phyloP scores from a whole-genome alignment of 2,888 invertebrate genomes.

The Heteropelma amictum region DNA sequence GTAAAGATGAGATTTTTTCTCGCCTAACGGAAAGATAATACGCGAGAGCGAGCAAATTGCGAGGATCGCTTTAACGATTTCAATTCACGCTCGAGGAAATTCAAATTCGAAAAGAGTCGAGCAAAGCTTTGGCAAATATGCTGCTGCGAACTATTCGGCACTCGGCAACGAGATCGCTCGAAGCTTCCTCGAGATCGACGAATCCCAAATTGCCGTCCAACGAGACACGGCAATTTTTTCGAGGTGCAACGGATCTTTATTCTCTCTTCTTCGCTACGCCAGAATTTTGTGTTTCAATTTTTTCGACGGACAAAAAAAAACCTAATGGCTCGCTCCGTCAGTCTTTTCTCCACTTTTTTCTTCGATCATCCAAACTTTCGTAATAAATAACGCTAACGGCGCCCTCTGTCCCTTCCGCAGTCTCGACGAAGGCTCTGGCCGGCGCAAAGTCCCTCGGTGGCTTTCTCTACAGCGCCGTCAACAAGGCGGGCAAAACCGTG shows the following conservation, averaged over 20 bases:
- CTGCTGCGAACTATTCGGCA: constrained; percentile 61
- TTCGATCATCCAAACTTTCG: constrained; percentile 4
- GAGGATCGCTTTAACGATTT: no score
- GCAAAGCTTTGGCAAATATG: constrained; percentile 54
- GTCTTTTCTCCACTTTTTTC: background rate
- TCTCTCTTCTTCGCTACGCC: background rate
- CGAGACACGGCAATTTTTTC: constrained; percentile 40
- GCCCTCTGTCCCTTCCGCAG: constrained; percentile 77
- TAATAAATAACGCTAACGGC: constrained; percentile 22
- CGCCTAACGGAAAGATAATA: no score
- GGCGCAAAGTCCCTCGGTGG: constrained; percentile 94
- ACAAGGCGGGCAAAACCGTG: constrained; percentile 95
- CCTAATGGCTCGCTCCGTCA: background rate
- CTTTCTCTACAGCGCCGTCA: constrained; percentile 96
- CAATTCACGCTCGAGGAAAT: no score
- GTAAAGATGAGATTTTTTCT: no score
- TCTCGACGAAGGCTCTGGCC: constrained; percentile 93
- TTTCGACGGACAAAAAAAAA: background rate
- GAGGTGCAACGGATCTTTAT: constrained; percentile 29
- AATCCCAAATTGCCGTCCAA: constrained; percentile 45
- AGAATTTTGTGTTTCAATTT: background rate
- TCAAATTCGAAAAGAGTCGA: background rate
- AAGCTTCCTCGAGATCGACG: constrained; percentile 39
- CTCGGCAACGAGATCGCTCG: constrained; percentile 55
- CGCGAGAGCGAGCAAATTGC: no score